Evolutionary conservation across 2,113 vertebrate species (phyloP).

Genomic region (Chionis minor): DNA sequence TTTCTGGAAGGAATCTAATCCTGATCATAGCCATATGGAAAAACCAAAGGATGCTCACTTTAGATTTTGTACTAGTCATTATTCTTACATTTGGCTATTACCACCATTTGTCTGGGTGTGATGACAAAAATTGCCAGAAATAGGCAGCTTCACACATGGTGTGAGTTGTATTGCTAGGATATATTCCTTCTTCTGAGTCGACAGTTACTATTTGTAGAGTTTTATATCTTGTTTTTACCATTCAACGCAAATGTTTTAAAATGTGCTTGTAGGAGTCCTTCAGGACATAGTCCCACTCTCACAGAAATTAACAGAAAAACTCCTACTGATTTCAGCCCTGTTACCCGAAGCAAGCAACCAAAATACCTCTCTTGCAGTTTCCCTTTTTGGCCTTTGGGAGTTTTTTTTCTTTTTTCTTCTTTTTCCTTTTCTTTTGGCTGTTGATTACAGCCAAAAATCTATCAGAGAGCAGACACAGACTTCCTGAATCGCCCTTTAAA

Average conservation of each 20-base stretch:
- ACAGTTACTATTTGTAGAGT: conserved; percentile 41
- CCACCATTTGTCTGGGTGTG: not conserved
- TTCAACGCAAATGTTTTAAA: conserved; percentile 38
- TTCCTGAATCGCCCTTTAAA: conserved; percentile 19
- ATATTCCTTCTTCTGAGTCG: conserved; percentile 16
- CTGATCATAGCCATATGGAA: conserved; percentile 25
- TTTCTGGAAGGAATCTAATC: conserved; percentile 34
- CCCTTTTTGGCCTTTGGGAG: not conserved
- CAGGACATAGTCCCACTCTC: not conserved
- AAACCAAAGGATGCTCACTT: conserved; percentile 56
- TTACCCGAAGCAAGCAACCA: not conserved
- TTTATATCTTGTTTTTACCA: conserved; percentile 18
- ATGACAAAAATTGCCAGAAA: conserved; percentile 49
- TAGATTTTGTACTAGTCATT: conserved; percentile 52
- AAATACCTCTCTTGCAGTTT: conserved; percentile 10
- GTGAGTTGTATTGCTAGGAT: conserved; percentile 9
- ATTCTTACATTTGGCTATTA: conserved; percentile 56
- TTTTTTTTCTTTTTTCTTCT: not conserved
- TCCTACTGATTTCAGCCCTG: conserved; percentile 16
- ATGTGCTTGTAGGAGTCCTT: conserved; percentile 16
- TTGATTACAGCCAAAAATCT: not conserved
- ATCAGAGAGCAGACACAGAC: not conserved
- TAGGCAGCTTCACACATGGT: conserved; percentile 32
- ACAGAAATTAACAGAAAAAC: conserved; percentile 28
- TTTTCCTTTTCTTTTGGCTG: not conserved